Evolutionary conservation across 2,888 invertebrate genomes (phyloP).

Genomic region (Psylliodes chrysocephalus): DNA sequence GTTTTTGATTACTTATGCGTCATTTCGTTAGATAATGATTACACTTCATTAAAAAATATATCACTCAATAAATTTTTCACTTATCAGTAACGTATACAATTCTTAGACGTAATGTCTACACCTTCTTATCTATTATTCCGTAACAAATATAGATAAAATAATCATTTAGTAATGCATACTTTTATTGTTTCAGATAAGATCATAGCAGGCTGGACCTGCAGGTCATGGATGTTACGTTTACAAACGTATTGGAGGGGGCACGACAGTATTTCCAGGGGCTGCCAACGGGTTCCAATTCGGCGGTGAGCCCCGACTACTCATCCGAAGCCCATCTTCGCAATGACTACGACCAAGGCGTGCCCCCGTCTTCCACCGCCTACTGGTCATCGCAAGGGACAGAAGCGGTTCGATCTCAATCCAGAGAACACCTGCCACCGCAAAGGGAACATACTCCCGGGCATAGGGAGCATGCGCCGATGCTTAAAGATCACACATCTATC

Average conservation of each 20-base stretch:
- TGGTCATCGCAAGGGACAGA: slow-evolving; percentile 47
- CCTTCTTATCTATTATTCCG: too few species aligned
- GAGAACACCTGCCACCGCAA: slow-evolving; percentile 47
- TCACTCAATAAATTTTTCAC: too few species aligned
- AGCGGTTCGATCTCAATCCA: slow-evolving; percentile 23
- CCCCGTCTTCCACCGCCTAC: slow-evolving; percentile 51
- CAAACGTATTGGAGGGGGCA: slow-evolving; percentile 85
- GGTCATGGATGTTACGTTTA: slow-evolving; percentile 82
- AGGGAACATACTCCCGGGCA: slow-evolving; percentile 34
- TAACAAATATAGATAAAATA: too few species aligned
- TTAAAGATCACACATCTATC: slow-evolving; percentile 47
- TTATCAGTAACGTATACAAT: too few species aligned
- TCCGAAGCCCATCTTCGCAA: slow-evolving; percentile 44
- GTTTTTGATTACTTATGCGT: too few species aligned
- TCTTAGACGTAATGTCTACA: too few species aligned
- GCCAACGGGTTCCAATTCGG: slow-evolving; percentile 67
- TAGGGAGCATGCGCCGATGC: slow-evolving; percentile 26
- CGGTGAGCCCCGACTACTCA: slow-evolving; percentile 56
- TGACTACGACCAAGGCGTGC: slow-evolving; percentile 43
- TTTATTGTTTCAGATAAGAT: slow-evolving; percentile 52
- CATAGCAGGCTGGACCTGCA: slow-evolving; percentile 61
- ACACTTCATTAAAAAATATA: too few species aligned
- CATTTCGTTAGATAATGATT: too few species aligned
- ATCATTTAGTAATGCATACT: background rate
- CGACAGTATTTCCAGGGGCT: slow-evolving; percentile 86